Percentiles rank a stretch among this genome's conserved stretches.
Conservation (phyloP, 35 echinoderm and acorn worm genomes). For the Apostichopus californicus region DNA sequence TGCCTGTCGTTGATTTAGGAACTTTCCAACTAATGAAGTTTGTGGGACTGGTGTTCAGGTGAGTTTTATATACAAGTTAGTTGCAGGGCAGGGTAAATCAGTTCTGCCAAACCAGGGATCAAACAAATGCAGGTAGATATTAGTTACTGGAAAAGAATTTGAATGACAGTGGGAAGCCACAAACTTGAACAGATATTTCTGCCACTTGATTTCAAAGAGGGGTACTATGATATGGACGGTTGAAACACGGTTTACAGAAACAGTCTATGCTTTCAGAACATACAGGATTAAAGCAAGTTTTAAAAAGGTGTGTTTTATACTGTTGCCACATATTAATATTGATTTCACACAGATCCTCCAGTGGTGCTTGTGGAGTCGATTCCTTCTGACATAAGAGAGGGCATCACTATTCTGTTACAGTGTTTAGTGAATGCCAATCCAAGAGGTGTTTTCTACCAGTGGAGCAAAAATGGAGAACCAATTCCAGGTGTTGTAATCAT, state of each 20-base stretch:
- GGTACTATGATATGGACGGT: no score
- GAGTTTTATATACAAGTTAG: not conserved
- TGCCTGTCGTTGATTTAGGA: no score
- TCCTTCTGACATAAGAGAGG: slow-evolving; percentile 50
- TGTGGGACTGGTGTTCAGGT: not conserved
- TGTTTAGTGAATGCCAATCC: slow-evolving; percentile 87
- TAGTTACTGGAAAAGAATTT: no score
- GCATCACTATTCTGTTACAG: slow-evolving; percentile 11
- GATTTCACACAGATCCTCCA: slow-evolving; percentile 65
- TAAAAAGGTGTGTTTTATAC: not conserved
- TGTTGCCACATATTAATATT: not conserved
- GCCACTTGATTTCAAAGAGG: no score
- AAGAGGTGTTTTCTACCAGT: slow-evolving; percentile 58
- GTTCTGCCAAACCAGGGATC: not conserved
- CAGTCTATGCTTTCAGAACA: not conserved
- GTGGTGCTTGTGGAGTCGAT: slow-evolving; percentile 62
- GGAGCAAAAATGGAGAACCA: slow-evolving; percentile 74
- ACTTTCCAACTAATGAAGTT: no score
- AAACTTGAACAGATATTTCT: no score
- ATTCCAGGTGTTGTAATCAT: slow-evolving; percentile 58
- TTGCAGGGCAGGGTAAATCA: not conserved
- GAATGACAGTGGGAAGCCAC: no score
- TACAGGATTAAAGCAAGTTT: not conserved
- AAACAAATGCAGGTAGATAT: no score
- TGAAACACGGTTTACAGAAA: no score